Evolutionary conservation across 2,888 invertebrate genomes (phyloP).

Genomic region (Hirtodrosophila cameraria): DNA sequence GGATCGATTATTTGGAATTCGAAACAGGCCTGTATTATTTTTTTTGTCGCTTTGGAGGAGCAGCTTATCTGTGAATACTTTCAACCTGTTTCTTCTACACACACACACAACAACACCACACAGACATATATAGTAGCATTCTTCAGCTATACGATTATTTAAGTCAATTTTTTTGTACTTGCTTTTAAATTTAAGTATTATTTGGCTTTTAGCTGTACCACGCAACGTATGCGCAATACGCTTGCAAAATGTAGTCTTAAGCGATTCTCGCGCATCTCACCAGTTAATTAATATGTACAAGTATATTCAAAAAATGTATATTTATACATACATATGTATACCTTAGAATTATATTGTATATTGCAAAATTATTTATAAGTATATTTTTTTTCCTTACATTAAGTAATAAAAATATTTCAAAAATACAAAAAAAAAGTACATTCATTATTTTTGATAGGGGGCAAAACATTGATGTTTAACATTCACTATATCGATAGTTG

Average conservation of each 20-base stretch:
- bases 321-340: constrained; percentile 14
- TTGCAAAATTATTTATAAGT: constrained; percentile 26
- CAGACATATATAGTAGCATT: background rate
- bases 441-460: no score
- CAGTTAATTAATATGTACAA: constrained; percentile 61
- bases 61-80: constrained; percentile 74
- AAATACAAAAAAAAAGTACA: background rate
- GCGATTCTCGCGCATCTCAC: constrained; percentile 55
- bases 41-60: constrained; percentile 30
- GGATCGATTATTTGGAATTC: no score
- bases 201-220: constrained; percentile 36
- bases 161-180: constrained; percentile 21
- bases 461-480: background rate
- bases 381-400: constrained; percentile 43
- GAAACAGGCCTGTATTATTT: no score
- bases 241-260: constrained; percentile 52
- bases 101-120: constrained; percentile 10
- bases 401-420: constrained; percentile 23
- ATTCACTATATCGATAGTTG: no score
- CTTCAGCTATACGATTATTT: constrained; percentile 1
- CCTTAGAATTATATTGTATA: constrained; percentile 24
- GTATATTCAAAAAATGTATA: background rate
- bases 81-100: constrained; percentile 26
- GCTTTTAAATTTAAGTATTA: constrained; percentile 22
- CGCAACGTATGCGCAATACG: constrained; percentile 37